Evolutionary conservation across 2,113 vertebrate genomes (phyloP), one percentile per base, ranked within the genome.

Genomic region (Cinclus mexicanus): DNA sequence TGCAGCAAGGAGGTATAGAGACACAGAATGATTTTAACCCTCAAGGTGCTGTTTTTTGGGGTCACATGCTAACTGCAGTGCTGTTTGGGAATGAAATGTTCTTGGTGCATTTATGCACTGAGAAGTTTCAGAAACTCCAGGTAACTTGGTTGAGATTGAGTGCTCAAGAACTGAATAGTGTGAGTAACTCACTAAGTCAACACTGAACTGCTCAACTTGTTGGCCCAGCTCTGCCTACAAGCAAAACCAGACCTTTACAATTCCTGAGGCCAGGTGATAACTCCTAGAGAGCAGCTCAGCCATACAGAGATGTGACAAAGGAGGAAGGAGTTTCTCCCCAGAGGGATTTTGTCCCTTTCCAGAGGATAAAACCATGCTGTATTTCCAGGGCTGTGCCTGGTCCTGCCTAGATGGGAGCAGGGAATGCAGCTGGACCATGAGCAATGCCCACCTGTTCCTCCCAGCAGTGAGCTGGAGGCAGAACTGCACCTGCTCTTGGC

Each of bases 11-110:
- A 87, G 63, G 22, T 49, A 0, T 23, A 28, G 70, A 56, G 64
- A 47, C 22, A 25, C 5, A 1, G 49, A 76, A 61, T 1, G 1
- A 61, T 75, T 94, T 83, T 89, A 90, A 80, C 52, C 26, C 53
- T 67, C 31, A 26, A 50, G 44, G 44, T 82, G 35, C 39, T 79
- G 1, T 4, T 61, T 86, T 93, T 28, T 22, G 17, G 46, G 20
- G 23, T 49, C 47, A 47, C 26, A 1, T 19, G 12, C n/a, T 69
- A 41, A n/a, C 13, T 60, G 1, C 1, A 2, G 41, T 0, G 0
- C 10, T 42, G 14, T 76, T 74, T 18, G 56, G 69, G 57, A 87
- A 5, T 72, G 7, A 35, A 39, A 22, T 8, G n/a, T 23, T 11
- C 87, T 47, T 25, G 29, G 31, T 52, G 52, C 4, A 3, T 77